Evolutionary conservation across 2,888 invertebrate species (phyloP), one percentile per base, ranked within the genome.

Genomic region (Trichogramma dendrolimi): DNA sequence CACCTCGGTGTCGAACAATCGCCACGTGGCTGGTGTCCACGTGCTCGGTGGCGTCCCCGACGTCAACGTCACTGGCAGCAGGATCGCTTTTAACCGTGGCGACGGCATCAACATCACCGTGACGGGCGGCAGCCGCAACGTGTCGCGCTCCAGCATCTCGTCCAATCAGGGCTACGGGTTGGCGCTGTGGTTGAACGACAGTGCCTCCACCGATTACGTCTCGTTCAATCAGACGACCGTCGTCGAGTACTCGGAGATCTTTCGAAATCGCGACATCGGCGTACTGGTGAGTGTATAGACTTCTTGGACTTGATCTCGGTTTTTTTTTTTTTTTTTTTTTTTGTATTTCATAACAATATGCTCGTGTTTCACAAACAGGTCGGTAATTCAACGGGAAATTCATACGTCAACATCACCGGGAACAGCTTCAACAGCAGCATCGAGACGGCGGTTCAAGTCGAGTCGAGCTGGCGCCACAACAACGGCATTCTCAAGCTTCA

Each of bases 51-150:
- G 98, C 3, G 95, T 92, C 0, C 95, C 95, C 1, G 96, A 97
- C 77, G 86, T 99, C 0, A 96, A 97, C 77, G 84, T 99, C 4
- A 96, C 97, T 27, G 88, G 91, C 71, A 94, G 94, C 67, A 84
- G 89, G 71, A 89, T 99, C 68, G 90, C 91, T 14, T 90, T 92
- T 70, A 99, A 99, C 77, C 86, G 88, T 73, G 96, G 95, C 1
- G 95, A 95, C 73, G 99, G 98, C 0, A 84, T 99, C 7, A 99
- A 99, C 77, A 89, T 99, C 8, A 96, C 96, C 0, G 94, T 94
- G 64, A 91, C 92, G 4, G 98, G 99, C 0, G 99, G 99, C 1
- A 91, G 90, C 71, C 85, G 94, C 66, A 96, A 98, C 73, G 85
- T 99, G 64, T 96, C 97, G 8, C 84, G 88, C 69, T 91, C 93